Conservation (phyloP, 2,797 vertebrate species). For the Hephaestus fuliginosus region DNA sequence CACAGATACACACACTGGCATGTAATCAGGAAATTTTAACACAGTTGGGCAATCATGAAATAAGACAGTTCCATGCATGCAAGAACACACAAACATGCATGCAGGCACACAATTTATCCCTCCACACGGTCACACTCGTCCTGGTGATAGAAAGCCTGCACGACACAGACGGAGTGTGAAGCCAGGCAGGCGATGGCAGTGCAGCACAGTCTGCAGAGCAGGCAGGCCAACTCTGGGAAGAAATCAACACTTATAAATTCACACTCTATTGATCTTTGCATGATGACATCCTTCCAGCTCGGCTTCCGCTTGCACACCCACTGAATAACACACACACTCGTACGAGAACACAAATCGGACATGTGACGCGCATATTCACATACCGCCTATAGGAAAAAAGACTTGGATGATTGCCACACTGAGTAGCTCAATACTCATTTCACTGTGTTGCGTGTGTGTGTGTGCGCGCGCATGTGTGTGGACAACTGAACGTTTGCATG, state of each 20-base stretch:
- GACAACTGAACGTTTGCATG: slow-evolving; percentile 1
- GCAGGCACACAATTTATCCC: slow-evolving; percentile 16
- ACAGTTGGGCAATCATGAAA: slow-evolving; percentile 24
- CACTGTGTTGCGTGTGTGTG: slow-evolving; percentile 27
- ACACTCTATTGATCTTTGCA: slow-evolving; percentile 63
- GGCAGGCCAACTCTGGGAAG: slow-evolving; percentile 28
- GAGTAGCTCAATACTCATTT: slow-evolving; percentile 40
- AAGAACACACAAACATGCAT: slow-evolving; percentile 15
- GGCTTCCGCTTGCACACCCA: slow-evolving; percentile 24
- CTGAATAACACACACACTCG: slow-evolving; percentile 23
- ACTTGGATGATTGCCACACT: slow-evolving; percentile 34
- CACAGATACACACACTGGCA: slow-evolving; percentile 7
- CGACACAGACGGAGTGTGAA: slow-evolving; percentile 55
- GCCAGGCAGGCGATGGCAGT: slow-evolving; percentile 22
- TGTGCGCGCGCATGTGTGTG: slow-evolving; percentile 23
- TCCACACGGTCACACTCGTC: slow-evolving; percentile 22
- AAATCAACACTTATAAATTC: slow-evolving; percentile 62
- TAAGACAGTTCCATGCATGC: slow-evolving; percentile 17
- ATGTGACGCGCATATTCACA: slow-evolving; percentile 8
- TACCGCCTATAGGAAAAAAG: not conserved
- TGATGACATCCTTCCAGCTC: slow-evolving; percentile 49
- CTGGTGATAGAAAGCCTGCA: slow-evolving; percentile 45
- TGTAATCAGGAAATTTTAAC: slow-evolving; percentile 26
- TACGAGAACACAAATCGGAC: slow-evolving; percentile 29
- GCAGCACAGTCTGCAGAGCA: slow-evolving; percentile 48